Base-by-base conservation (phyloP, 30 jellyfish, hydroid and myxozoan genomes). In the Aurelia sp. region DNA sequence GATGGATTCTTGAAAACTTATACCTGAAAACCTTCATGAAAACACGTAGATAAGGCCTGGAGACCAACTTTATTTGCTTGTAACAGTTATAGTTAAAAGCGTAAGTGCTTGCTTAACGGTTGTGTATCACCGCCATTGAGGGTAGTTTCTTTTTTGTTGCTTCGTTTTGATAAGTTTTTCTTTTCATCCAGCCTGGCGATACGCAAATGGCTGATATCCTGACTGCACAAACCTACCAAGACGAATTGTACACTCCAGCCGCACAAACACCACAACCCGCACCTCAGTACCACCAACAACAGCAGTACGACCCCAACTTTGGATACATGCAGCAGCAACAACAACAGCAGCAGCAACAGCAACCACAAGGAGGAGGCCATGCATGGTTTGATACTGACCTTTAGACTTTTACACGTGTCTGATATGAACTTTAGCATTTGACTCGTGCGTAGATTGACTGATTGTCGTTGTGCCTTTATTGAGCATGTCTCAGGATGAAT, bases 151-250 rank as follows among this genome's bases (percentile, higher is more conserved):
- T 9, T 6, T 27, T 44, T 7, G 15, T 8, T 10, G 55, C 55
- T 44, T 44, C 3, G 13, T 44, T 44, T 19, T 7, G 10, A 35
- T 23, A 23, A 12, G 53, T 40, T n/a, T 8, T 22, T 3, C 11
- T 30, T 50, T 63, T 66, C 35, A 31, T 66, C 44, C 87, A 95
- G 99, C 99, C 99, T 76, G 99, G 99, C 82, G 96, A 95, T 89
- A 95, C 99, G 97, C 98, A 95, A 74, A 95, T 95, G 99, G 99
- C 99, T 62, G 99, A 95, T 71, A 89, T 95, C 75, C 88, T 95
- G 87, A 95, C 99, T 40, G 84, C 96, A 82, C 99, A 95, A 85
- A 85, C 99, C 52, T 95, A 95, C 87, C 96, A 81, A 74, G 99
- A 95, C 70, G 99, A 95, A 70, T 37, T 95, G 74, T 95, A 95